phyloP scores from a whole-genome alignment of 2,888 invertebrate species.

The Platerodrilus igneus region DNA sequence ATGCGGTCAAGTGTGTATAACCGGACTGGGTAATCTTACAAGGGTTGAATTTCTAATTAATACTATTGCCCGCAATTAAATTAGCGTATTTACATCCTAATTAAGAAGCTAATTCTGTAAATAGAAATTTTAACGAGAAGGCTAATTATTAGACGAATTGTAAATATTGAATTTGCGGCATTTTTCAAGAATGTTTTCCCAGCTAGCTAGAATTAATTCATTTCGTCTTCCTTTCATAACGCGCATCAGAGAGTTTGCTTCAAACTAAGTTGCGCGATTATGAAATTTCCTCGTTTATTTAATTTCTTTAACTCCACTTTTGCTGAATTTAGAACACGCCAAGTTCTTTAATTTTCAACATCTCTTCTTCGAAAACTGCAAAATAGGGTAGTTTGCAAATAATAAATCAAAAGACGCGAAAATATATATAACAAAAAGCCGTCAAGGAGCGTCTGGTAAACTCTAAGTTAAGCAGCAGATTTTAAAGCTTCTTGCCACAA shows the following conservation, averaged over 20 bases:
- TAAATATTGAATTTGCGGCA: conserved; percentile 1
- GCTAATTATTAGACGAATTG: conserved; percentile 11
- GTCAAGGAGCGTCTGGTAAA: conserved; percentile 5
- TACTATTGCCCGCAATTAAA: conserved; percentile 20
- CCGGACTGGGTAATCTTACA: conserved; percentile 21
- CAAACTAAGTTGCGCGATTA: conserved; percentile 13
- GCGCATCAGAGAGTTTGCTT: conserved; percentile 8
- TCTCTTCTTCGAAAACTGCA: conserved; percentile 7
- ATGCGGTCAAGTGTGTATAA: conserved; percentile 24
- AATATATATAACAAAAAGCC: conserved; percentile 14
- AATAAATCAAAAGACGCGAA: conserved; percentile 12
- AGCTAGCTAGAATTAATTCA: conserved; percentile 10
- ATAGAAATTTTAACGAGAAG: conserved; percentile 10
- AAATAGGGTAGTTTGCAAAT: conserved; percentile 11
- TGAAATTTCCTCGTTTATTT: conserved; percentile 13
- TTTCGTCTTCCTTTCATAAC: conserved; percentile 7
- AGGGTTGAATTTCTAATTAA: conserved; percentile 23
- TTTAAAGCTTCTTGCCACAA: conserved; percentile 16
- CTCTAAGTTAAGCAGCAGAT: conserved; percentile 9
- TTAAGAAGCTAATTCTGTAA: conserved; percentile 15
- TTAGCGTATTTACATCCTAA: conserved; percentile 22
- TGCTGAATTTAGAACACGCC: conserved; percentile 8
- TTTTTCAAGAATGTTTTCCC: conserved; percentile 4
- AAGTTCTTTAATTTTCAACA: conserved; percentile 10
- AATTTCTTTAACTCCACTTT: conserved; percentile 10